phyloP scores from a whole-genome alignment of 1,140 invertebrate species.

The Myzus persicae region DNA sequence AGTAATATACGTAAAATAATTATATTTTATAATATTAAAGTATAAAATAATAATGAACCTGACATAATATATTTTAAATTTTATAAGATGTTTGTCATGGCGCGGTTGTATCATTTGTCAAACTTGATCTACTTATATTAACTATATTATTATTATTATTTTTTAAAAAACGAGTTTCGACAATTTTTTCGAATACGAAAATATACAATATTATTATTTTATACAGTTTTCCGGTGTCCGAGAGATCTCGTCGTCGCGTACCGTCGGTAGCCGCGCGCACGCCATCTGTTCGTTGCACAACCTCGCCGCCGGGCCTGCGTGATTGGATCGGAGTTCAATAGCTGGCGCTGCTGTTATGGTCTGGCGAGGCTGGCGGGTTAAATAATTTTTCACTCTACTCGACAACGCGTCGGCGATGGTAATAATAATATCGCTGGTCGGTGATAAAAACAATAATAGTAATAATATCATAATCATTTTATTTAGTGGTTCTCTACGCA shows the following conservation, averaged over 20 bases:
- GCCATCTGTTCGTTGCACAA: conserved; percentile 11
- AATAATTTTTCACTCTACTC: neutral
- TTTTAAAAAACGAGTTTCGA: neutral
- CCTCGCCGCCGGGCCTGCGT: neutral
- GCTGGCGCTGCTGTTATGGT: conserved; percentile 40
- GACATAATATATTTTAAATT: too few species aligned
- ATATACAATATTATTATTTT: neutral
- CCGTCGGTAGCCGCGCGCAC: neutral
- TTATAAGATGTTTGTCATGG: too few species aligned
- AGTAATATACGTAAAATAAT: neutral
- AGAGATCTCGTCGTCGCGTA: neutral
- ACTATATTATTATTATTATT: neutral
- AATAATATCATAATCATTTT: neutral
- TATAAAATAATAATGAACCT: too few species aligned
- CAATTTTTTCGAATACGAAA: neutral
- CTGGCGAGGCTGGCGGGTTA: neutral
- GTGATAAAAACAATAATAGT: too few species aligned
- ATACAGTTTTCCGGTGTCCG: neutral
- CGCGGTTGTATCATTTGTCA: too few species aligned
- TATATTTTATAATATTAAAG: too few species aligned
- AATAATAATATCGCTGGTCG: too few species aligned
- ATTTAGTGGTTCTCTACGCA: too few species aligned
- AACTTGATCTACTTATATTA: too few species aligned
- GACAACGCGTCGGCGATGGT: too few species aligned
- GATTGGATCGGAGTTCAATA: neutral